Evolutionary conservation across 2,888 invertebrate species (phyloP), one percentile per base, ranked within the genome.

Genomic region (Melieria omissa): DNA sequence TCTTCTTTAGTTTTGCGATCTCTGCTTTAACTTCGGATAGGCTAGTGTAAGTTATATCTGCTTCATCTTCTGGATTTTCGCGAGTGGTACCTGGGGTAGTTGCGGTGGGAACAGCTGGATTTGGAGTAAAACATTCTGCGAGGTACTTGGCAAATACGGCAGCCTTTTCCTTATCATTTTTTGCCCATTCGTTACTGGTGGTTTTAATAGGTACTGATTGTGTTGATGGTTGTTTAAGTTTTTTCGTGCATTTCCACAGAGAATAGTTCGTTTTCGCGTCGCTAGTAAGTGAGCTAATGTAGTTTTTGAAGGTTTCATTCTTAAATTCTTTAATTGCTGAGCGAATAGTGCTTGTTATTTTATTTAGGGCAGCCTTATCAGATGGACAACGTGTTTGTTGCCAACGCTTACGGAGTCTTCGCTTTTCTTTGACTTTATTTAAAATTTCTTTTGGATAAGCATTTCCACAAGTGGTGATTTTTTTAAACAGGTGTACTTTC

Each of bases 161-260:
- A 12, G 57, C 55, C 47, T 66, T 66, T 12, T 66, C 57, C 14
- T 16, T 29, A 46, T 67, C 41, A 9, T 16, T 58, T 57, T 67
- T 67, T 10, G 58, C 58, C 29, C 29, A 29, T 29, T 29, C 29
- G 29, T 29, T 29, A 29, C 29, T 29, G 29, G 29, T 29, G 29
- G 29, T 29, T 29, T 29, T 29, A 29, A 29, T 29, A 29, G 67
- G 60, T n/a, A 47, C 12, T 4, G 8, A 29, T 29, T 58, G 60
- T 46, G 29, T 57, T 46, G 14, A 12, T 5, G 67, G 67, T 67
- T 49, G 46, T 41, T 5, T 49, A 8, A 67, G 14, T 12, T 16
- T 46, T 58, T 41, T 67, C 29, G 67, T 67, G 10, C 42, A 10
- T 49, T 67, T 60, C 67, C 67, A 67, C 7, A 47, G 58, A 4